A percentile compares a stretch with the other conserved stretches of the same genome.
Conservation (phyloP, 2,888 invertebrate genomes). For the Sussaba pulchella region DNA sequence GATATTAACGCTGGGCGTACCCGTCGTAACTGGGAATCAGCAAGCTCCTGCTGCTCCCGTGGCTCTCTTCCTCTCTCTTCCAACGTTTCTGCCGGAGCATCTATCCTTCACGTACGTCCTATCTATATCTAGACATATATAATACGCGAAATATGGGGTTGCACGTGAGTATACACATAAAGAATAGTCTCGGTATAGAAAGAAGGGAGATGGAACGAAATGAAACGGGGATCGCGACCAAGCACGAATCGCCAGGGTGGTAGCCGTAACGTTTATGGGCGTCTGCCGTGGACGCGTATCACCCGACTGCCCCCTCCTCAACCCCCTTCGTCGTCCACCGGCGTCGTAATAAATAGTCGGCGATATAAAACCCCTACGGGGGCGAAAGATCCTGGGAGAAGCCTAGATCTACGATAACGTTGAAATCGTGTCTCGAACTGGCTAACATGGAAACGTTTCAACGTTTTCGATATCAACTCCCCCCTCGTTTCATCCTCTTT, state of each 20-base stretch:
- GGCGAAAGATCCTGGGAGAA: constrained; percentile 39
- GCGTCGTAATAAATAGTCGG: constrained; percentile 67
- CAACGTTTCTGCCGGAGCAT: no score
- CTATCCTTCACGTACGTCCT: constrained; percentile 3
- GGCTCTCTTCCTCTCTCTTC: constrained; percentile 9
- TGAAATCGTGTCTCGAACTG: constrained; percentile 50
- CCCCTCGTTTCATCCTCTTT: constrained; percentile 11
- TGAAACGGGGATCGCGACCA: constrained; percentile 61
- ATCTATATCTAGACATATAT: constrained; percentile 19
- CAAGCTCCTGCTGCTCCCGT: constrained; percentile 22
- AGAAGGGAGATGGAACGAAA: constrained; percentile 55
- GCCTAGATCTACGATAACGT: constrained; percentile 40
- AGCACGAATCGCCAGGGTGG: constrained; percentile 51
- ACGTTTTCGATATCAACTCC: constrained; percentile 49
- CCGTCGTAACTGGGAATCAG: constrained; percentile 59
- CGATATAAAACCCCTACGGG: constrained; percentile 60
- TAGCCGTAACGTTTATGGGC: constrained; percentile 63
- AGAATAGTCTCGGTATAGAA: constrained; percentile 42
- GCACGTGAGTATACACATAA: constrained; percentile 57
- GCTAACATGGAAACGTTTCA: constrained; percentile 25
- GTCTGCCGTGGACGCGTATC: constrained; percentile 56
- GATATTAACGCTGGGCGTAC: constrained; percentile 53
- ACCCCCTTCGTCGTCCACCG: constrained; percentile 39
- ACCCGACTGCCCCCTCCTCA: constrained; percentile 42
- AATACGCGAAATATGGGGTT: constrained; percentile 35